These are phyloP conservation scores for Patella pellucida DNA, from an alignment of 2,888 invertebrate species.

Conservation along the genomic window DNA sequence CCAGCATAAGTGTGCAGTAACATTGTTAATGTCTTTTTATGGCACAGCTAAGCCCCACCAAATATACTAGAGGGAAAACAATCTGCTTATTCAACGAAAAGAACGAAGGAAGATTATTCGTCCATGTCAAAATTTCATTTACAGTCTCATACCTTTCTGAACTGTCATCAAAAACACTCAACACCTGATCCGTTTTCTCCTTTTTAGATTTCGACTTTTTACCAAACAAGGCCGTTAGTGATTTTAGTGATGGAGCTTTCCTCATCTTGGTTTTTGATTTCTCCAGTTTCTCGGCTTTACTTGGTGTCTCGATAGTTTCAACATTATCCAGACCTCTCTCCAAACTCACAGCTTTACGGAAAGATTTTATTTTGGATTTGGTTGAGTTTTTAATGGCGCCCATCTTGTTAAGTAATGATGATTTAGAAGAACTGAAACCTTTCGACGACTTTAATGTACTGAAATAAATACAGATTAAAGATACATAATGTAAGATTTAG, in stretches of 20 bases:
- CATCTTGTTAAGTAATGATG: neutral
- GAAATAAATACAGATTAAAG: neutral
- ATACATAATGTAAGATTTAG: no score
- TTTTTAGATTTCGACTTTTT: conserved; percentile 30
- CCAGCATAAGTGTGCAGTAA: no score
- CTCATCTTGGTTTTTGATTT: conserved; percentile 29
- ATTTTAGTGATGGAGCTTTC: conserved; percentile 46
- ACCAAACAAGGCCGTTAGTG: conserved; percentile 41
- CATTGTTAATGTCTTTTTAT: no score
- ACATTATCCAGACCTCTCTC: conserved; percentile 47
- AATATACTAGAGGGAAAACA: no score
- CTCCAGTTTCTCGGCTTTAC: conserved; percentile 8
- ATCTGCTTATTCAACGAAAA: no score
- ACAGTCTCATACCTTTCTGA: neutral
- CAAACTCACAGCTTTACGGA: conserved; percentile 53
- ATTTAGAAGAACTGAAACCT: neutral
- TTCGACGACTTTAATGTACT: neutral
- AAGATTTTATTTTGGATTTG: conserved; percentile 43
- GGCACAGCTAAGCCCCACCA: no score
- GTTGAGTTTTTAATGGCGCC: conserved; percentile 35
- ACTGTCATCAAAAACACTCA: conserved; percentile 21
- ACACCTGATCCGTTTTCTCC: conserved; percentile 30
- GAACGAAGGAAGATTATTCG: no score
- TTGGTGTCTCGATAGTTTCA: conserved; percentile 18
- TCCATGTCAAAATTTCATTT: no score